A percentile compares a stretch with the other conserved stretches of the same genome.
Evolutionary conservation across 92 coral and sea anemone genomes (phyloP).

Genomic region (Umimayanthus kanabou): DNA sequence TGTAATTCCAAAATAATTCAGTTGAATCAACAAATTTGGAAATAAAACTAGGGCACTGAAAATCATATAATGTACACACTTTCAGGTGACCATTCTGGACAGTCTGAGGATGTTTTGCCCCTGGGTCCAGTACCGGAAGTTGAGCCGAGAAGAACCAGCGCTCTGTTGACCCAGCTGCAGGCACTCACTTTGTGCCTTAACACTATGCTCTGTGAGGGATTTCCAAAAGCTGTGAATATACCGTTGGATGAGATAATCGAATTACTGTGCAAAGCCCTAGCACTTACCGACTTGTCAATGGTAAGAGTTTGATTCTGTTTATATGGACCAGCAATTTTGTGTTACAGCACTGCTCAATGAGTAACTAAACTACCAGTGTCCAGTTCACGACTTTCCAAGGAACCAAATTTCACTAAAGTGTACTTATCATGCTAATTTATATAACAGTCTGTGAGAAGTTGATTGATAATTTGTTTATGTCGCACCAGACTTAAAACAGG

Average conservation of each 20-base stretch:
- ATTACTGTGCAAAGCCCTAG: conserved; percentile 54
- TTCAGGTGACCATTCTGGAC: conserved; percentile 9
- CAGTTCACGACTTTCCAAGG: no score
- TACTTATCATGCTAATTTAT: no score
- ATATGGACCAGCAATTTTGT: no score
- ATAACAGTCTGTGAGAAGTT: no score
- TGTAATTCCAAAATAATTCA: no score
- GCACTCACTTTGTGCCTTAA: conserved; percentile 54
- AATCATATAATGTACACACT: background rate
- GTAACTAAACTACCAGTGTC: no score
- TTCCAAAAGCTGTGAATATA: conserved; percentile 54
- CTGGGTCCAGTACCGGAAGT: conserved; percentile 56
- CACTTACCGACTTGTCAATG: conserved; percentile 61
- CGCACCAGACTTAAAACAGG: no score
- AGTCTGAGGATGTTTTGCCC: conserved; percentile 41
- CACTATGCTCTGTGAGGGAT: conserved; percentile 58
- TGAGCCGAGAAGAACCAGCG: conserved; percentile 72
- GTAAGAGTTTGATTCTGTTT: conserved; percentile 42
- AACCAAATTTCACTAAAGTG: no score
- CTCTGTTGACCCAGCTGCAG: conserved; percentile 56
- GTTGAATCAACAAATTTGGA: no score
- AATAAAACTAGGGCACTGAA: background rate
- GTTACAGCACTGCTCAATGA: no score
- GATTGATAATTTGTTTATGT: no score
- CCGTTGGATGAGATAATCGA: conserved; percentile 58